A percentile compares a stretch with the other conserved stretches of the same genome.
Evolutionary conservation across 2,113 vertebrate species (phyloP).

Genomic region (Megaptera novaeangliae): DNA sequence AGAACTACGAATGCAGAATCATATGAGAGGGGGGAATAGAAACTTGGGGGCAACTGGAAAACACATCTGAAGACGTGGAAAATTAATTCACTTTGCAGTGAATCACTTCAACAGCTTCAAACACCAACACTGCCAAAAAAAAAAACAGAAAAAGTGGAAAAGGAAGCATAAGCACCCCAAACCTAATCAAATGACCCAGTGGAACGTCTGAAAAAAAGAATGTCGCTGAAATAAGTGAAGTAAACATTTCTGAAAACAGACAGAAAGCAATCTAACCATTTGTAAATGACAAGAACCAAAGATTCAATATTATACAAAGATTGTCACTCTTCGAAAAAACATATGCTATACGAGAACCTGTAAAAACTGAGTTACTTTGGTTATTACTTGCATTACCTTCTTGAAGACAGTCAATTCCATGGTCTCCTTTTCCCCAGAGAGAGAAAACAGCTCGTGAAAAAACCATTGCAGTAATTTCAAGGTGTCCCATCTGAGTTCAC

Average conservation of each 20-base stretch:
- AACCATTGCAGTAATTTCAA: not conserved
- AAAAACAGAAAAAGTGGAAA: slow-evolving; percentile 48
- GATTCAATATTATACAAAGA: not conserved
- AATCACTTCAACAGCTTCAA: slow-evolving; percentile 47
- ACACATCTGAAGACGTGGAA: slow-evolving; percentile 18
- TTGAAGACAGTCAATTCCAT: not conserved
- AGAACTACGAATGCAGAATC: slow-evolving; percentile 46
- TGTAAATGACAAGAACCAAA: not conserved
- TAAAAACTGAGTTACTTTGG: not conserved
- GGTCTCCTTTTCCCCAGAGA: not conserved
- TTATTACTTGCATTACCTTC: slow-evolving; percentile 13
- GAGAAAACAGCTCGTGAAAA: not conserved
- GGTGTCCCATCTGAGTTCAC: not conserved
- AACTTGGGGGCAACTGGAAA: slow-evolving; percentile 9
- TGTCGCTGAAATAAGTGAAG: not conserved
- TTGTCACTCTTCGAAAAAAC: not conserved
- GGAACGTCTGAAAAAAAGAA: slow-evolving; percentile 11
- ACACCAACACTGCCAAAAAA: slow-evolving; percentile 51
- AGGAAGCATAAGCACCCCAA: slow-evolving; percentile 29
- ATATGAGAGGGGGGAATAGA: not conserved
- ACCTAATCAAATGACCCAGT: not conserved
- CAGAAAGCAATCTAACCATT: not conserved
- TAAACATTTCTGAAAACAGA: slow-evolving; percentile 14
- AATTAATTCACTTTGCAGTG: slow-evolving; percentile 39
- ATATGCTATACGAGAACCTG: not conserved